Evolutionary conservation across 35 echinoderm and acorn worm species (phyloP).

Genomic region (Eucidaris tribuloides): DNA sequence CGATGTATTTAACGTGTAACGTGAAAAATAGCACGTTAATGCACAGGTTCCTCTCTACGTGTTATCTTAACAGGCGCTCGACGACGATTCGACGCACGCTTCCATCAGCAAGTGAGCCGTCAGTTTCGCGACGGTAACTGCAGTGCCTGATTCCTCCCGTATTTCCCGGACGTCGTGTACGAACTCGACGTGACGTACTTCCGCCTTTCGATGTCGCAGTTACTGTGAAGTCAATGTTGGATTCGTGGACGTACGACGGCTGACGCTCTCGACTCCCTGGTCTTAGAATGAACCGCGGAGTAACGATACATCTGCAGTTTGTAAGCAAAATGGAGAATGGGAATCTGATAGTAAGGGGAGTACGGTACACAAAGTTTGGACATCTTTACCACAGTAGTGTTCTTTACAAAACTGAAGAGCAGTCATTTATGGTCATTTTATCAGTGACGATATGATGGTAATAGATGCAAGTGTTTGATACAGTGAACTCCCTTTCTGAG

Average conservation of each 20-base stretch:
- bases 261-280: constrained; percentile 24
- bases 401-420: too few species aligned
- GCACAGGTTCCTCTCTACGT: not conserved
- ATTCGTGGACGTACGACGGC: constrained; percentile 83
- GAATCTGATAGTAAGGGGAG: constrained; percentile 40
- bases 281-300: not conserved
- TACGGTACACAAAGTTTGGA: not conserved
- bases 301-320: constrained; percentile 30
- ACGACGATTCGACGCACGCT: constrained; percentile 73
- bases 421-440: not conserved
- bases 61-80: constrained; percentile 37
- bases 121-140: constrained; percentile 38
- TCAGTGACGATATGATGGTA: not conserved
- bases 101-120: constrained; percentile 56
- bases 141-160: constrained; percentile 59
- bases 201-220: constrained; percentile 89
- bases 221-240: constrained; percentile 75
- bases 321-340: constrained; percentile 81
- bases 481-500: not conserved
- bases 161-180: constrained; percentile 71
- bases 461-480: not conserved
- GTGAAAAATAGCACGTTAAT: not conserved
- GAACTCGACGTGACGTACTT: constrained; percentile 84
- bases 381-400: not conserved
- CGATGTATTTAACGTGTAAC: not conserved